Evolutionary conservation across 1,140 invertebrate species (phyloP), one percentile per base, ranked within the genome.

Genomic region (Drosophila ironensis): DNA sequence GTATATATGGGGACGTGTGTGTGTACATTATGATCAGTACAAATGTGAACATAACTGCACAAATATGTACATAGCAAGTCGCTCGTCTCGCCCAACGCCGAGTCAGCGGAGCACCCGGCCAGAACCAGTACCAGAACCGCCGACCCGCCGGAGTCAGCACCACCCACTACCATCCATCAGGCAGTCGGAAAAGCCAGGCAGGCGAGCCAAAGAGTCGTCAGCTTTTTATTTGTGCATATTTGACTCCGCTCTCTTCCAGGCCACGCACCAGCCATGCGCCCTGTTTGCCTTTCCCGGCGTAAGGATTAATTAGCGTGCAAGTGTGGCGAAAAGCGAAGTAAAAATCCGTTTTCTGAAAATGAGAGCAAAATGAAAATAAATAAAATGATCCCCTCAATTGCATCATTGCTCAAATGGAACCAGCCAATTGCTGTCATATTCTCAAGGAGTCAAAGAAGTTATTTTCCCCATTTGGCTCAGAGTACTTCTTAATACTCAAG

Each of bases 1-100:
- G 52, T 24, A 28, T 46, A 14, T 45, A 17, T 19, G 35, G 33
- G 16, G 47, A 30, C 45, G 54, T 74, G 38, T 56, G 57, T 70
- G 46, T 57, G 63, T 70, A 80, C 86, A 88, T 86, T 88, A 88
- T 88, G 86, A 88, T 88, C 86, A 88, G 86, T 88, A 81, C 78
- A 88, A 88, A 88, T 88, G 86, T 88, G 86, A 88, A 88, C 86
- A 88, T 88, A 88, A 88, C 86, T 88, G 86, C 87, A 88, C 80
- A 88, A 88, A 88, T 88, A 88, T 88, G 86, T 88, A 77, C 86
- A 88, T 73, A 88, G 82, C 73, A 82, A 87, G 76, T 81, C 76
- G 82, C 56, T 60, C 52, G 56, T 6, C 67, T 77, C 66, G 46
- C 69, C 63, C 61, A 57, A 46, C 64, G 24, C 54, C 35, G 50